Evolutionary conservation across 2,797 vertebrate genomes (phyloP), one percentile per base, ranked within the genome.

Genomic region (Chromis chromis): DNA sequence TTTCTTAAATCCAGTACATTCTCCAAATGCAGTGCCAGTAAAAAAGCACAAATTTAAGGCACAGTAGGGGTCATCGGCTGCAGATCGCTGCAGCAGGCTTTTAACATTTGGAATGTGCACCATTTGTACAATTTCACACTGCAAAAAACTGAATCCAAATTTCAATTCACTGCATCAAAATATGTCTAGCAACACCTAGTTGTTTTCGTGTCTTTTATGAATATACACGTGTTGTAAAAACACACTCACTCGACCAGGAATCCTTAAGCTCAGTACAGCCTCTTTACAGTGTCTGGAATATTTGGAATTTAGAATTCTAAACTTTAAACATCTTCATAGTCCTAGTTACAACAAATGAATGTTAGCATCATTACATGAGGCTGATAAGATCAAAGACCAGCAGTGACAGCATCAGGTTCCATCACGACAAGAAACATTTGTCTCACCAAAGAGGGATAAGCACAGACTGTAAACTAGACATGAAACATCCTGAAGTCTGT

Each of bases 11-110:
- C 70, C 78, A 80, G 76, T 72, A 88, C 86, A 94, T 95, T 94
- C 89, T 91, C 89, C 88, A 92, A 93, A 95, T 93, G 95, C 94
- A 94, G 95, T 93, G 94, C 92, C 96, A 93, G 94, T 76, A 71
- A 70, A 94, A 94, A 95, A 78, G 93, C 95, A 96, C 93, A 94
- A 91, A 94, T 94, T 94, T 97, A 98, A 98, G 96, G 96, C 97
- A 98, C 97, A 93, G 90, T 90, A 93, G 94, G 95, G 95, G 94
- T 95, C 94, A 94, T 94, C 93, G 92, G 93, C 95, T 95, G 95
- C 94, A 91, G 94, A 85, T 91, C 70, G 94, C 88, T 93, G 94
- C 94, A 94, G 95, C 94, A 94, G 94, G 89, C 92, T 94, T 89
- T 91, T 86, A 93, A 94, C 89, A 56, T 82, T 87, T 92, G 91